Evolutionary conservation across 2,113 vertebrate species (phyloP).

Genomic region (Pavo muticus): DNA sequence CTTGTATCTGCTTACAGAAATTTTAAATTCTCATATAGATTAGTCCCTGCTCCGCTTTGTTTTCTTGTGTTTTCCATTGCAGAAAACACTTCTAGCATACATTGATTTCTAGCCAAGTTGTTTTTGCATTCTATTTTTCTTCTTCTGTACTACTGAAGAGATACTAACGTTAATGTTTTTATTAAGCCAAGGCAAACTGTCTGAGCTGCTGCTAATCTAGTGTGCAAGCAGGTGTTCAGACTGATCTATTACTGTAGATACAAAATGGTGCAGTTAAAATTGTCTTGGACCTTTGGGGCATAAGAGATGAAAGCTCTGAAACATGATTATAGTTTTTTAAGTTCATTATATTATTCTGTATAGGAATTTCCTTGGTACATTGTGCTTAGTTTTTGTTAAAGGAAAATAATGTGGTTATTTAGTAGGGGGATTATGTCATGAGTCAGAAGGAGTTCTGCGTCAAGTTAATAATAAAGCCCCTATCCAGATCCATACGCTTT

Average conservation of each 20-base stretch:
- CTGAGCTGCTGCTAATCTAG: background rate
- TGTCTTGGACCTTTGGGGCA: conserved; percentile 6
- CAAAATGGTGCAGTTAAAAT: conserved; percentile 38
- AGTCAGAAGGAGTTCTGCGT: background rate
- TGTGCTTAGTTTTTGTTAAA: background rate
- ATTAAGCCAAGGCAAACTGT: conserved; percentile 37
- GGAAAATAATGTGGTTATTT: conserved; percentile 2
- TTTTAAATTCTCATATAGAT: background rate
- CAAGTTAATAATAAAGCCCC: background rate
- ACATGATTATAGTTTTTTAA: background rate
- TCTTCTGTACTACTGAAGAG: background rate
- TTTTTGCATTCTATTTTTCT: background rate
- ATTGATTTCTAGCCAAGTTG: conserved; percentile 28
- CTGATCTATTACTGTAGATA: conserved; percentile 23
- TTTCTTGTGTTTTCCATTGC: background rate
- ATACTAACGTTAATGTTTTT: conserved; percentile 26
- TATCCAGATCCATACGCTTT: background rate
- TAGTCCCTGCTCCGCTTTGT: background rate
- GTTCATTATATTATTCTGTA: background rate
- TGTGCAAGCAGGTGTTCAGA: conserved; percentile 35
- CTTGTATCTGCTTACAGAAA: background rate
- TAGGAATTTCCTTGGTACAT: background rate
- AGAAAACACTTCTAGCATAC: background rate
- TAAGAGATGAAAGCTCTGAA: conserved; percentile 8
- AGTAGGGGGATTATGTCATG: background rate